Conservation (phyloP, 2,113 vertebrate species). For the Cygnus buccinator region DNA sequence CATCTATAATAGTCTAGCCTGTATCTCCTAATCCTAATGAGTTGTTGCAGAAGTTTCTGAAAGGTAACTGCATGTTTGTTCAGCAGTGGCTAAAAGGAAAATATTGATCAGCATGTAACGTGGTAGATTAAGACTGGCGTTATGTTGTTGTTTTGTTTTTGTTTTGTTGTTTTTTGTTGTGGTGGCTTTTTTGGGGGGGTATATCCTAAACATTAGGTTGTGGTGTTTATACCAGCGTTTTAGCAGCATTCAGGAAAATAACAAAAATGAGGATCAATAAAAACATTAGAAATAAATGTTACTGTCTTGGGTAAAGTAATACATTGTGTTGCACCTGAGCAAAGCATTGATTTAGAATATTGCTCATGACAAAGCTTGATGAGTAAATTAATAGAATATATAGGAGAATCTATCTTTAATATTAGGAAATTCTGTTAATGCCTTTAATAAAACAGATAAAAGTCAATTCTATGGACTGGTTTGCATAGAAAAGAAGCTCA, state of each 20-base stretch:
- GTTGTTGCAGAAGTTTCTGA: neutral
- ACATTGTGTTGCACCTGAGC: conserved; percentile 24
- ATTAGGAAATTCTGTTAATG: conserved; percentile 4
- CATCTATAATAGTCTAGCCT: neutral
- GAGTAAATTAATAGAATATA: conserved; percentile 2
- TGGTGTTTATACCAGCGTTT: conserved; percentile 12
- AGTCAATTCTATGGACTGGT: neutral
- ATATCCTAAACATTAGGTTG: neutral
- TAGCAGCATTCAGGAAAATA: conserved; percentile 49
- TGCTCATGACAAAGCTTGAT: conserved; percentile 15
- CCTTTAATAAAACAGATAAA: neutral
- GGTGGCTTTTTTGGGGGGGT: no score
- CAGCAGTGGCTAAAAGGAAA: conserved; percentile 9
- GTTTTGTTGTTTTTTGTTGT: no score
- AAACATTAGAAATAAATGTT: conserved; percentile 62
- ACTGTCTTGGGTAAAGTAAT: conserved; percentile 20
- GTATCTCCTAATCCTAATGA: neutral
- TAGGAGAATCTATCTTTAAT: conserved; percentile 30
- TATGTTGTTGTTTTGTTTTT: no score
- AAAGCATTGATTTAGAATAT: conserved; percentile 52
- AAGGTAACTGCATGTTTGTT: conserved; percentile 24
- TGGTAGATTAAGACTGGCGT: neutral
- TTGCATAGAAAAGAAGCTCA: neutral
- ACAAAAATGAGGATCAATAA: conserved; percentile 61
- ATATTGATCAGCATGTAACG: conserved; percentile 16